Evolutionary conservation across 2,113 vertebrate species (phyloP).

Genomic region (Mixornis gularis): DNA sequence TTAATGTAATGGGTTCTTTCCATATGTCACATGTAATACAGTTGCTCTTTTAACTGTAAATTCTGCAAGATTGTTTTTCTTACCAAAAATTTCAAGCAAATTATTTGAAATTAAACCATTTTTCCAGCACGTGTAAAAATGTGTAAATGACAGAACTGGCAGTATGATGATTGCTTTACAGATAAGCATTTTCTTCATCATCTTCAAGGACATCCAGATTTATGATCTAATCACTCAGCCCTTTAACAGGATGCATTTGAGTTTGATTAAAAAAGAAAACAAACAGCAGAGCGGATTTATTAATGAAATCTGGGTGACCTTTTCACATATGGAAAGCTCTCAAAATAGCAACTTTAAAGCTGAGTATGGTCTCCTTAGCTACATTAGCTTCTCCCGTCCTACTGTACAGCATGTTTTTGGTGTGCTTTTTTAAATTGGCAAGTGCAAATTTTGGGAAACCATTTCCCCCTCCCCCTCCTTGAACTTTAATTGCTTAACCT

Average conservation of each 20-base stretch:
- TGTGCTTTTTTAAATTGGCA: slow-evolving; percentile 9
- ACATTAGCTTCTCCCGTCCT: not conserved
- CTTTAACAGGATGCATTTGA: slow-evolving; percentile 84
- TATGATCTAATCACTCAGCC: slow-evolving; percentile 85
- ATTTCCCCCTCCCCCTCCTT: slow-evolving; percentile 72
- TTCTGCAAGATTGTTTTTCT: slow-evolving; percentile 38
- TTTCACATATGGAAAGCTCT: slow-evolving; percentile 70
- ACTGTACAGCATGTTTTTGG: not conserved
- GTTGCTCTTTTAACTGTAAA: slow-evolving; percentile 29
- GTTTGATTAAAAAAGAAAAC: slow-evolving; percentile 86
- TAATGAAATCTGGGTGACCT: slow-evolving; percentile 84
- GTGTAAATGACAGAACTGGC: slow-evolving; percentile 84
- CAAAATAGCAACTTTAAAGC: slow-evolving; percentile 51
- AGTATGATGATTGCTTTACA: slow-evolving; percentile 90
- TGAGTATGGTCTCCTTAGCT: not conserved
- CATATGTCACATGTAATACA: not conserved
- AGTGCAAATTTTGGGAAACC: slow-evolving; percentile 49
- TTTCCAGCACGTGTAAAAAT: slow-evolving; percentile 78
- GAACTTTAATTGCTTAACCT: slow-evolving; percentile 94
- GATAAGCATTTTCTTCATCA: slow-evolving; percentile 86
- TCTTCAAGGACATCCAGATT: slow-evolving; percentile 92
- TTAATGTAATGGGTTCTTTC: not conserved
- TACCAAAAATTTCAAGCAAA: slow-evolving; percentile 44
- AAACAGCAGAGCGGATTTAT: slow-evolving; percentile 72
- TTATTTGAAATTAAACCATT: slow-evolving; percentile 69